Evolutionary conservation across 1,140 invertebrate species (phyloP).

Genomic region (Tetramorium simillimum): DNA sequence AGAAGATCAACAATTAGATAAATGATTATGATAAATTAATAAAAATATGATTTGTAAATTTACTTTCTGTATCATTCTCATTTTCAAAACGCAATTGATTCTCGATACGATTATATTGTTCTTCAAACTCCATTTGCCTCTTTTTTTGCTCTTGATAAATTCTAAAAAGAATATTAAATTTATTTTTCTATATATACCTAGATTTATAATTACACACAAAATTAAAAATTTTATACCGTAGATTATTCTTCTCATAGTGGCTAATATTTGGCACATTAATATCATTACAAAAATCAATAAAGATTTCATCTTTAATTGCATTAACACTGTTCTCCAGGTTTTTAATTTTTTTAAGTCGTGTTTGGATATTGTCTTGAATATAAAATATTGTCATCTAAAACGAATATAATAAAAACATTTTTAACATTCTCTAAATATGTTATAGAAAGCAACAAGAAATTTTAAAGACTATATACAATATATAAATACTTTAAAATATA

Average conservation of each 20-base stretch:
- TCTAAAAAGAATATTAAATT: conserved; percentile 75
- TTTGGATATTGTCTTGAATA: conserved; percentile 88
- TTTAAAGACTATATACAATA: not conserved
- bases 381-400: conserved; percentile 61
- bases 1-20: conserved; percentile 33
- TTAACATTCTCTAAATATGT: too few relatives aligned
- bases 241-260: conserved; percentile 97
- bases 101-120: conserved; percentile 95
- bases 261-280: conserved; percentile 97
- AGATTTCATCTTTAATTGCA: conserved; percentile 96
- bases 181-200: not conserved
- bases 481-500: too few relatives aligned
- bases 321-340: conserved; percentile 96
- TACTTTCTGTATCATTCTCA: conserved; percentile 93
- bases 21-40: not conserved
- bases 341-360: conserved; percentile 92
- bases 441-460: conserved; percentile 14
- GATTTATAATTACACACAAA: not conserved
- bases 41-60: conserved; percentile 66
- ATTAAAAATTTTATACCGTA: conserved; percentile 83
- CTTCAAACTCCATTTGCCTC: conserved; percentile 95
- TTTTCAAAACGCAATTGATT: conserved; percentile 97
- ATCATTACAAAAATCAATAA: conserved; percentile 94
- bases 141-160: conserved; percentile 96
- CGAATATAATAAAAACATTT: conserved; percentile 27